Evolutionary conservation across 2,113 vertebrate genomes (phyloP).

Genomic region (Donacobius atricapilla): DNA sequence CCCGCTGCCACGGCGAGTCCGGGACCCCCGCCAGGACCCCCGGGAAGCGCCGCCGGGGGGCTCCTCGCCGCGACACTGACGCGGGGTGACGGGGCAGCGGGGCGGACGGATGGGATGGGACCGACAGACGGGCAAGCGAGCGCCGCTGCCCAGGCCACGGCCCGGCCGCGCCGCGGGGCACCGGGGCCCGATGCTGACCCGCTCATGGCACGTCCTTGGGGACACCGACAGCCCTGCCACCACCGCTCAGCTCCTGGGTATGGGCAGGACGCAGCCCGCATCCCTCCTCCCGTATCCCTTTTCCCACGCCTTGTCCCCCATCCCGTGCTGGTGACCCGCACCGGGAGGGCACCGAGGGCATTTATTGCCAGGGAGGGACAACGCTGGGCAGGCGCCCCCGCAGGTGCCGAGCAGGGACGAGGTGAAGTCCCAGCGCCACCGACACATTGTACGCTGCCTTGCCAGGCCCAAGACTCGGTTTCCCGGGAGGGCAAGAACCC

Average conservation of each 20-base stretch:
- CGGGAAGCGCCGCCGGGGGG: background rate
- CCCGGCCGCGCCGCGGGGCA: background rate
- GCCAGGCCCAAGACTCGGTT: background rate
- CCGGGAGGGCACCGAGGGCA: background rate
- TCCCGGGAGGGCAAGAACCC: background rate
- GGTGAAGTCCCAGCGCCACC: background rate
- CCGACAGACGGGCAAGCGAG: background rate
- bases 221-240: background rate
- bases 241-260: background rate
- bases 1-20: conserved; percentile 71
- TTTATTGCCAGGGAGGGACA: too few relatives aligned
- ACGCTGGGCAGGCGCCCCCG: background rate
- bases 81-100: background rate
- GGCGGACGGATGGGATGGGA: background rate
- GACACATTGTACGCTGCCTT: rapidly evolving
- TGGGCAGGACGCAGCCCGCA: background rate
- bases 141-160: background rate
- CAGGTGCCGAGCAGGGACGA: background rate
- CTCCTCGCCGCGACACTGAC: background rate
- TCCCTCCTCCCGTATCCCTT: rapidly evolving
- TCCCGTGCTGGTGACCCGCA: background rate
- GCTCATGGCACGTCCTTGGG: background rate
- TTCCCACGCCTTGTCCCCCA: background rate
- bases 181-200: background rate
- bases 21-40: conserved; percentile 37